Percentiles rank a stretch among this genome's conserved stretches.
phyloP scores from a whole-genome alignment of 2,888 invertebrate species.

The Cenopis cana region DNA sequence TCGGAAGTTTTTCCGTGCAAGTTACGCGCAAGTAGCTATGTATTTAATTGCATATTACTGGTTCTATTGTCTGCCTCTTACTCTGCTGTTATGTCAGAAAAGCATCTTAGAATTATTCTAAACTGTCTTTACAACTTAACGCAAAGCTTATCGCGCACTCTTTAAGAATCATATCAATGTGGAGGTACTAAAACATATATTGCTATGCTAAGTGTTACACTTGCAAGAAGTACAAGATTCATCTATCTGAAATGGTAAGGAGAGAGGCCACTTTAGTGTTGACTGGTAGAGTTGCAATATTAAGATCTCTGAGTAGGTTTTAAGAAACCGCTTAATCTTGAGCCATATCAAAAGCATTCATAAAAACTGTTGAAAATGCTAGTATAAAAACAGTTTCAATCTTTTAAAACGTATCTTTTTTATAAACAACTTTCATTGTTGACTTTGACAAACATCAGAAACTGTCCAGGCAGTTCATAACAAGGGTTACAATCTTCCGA shows the following conservation, averaged over 20 bases:
- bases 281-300: not conserved
- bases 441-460: slow-evolving; percentile 36
- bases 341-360: not conserved
- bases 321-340: not conserved
- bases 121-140: not conserved
- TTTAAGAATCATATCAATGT: not conserved
- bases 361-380: slow-evolving; percentile 6
- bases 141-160: not conserved
- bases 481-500: slow-evolving; percentile 19
- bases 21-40: not conserved
- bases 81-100: not conserved
- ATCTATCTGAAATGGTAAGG: too few species aligned
- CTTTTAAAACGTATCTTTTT: slow-evolving; percentile 14
- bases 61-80: not conserved
- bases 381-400: slow-evolving; percentile 17
- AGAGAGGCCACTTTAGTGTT: too few species aligned
- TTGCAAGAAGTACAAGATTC: too few species aligned
- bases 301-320: not conserved
- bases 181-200: not conserved
- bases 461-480: slow-evolving; percentile 23
- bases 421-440: slow-evolving; percentile 31
- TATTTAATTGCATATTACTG: not conserved
- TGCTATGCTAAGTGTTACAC: not conserved
- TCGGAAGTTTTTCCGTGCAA: too few species aligned
- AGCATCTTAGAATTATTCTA: not conserved